Evolutionary conservation across 2,797 vertebrate species (phyloP), one percentile per base, ranked within the genome.

Genomic region (Pogonophryne albipinna): DNA sequence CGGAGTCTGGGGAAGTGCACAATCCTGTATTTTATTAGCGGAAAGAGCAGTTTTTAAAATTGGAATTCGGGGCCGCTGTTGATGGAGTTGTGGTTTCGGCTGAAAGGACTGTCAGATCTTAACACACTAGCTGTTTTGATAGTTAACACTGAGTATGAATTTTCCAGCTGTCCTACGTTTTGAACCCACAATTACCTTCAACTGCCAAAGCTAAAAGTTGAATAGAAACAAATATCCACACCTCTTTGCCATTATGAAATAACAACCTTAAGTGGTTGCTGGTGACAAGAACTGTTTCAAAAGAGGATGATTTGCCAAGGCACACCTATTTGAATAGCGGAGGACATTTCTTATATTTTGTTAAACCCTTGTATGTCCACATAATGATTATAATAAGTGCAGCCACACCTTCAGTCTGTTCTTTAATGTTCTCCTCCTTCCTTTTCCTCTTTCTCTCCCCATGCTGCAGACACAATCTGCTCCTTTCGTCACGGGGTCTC

Each of bases 61-160:
- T 68, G 67, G 47, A 14, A 79, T 71, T 60, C 14, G 63, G 31
- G 62, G 63, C 65, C 53, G 1, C 38, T n/a, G 56, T 64, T 85
- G 76, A 87, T 76, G 65, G 86, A 41, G 10, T 62, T 79, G 84
- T 66, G 82, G 87, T 82, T 82, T 80, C 31, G 52, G 59, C 2
- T 65, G 47, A 76, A 80, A 79, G 31, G 9, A 23, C 49, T 67
- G 59, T 84, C 68, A 77, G 69, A 71, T 42, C 46, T 70, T 15
- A 38, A 67, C 62, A 45, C n/a, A 14, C 53, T 23, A 41, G 44
- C 69, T 68, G 47, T 31, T 71, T 57, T 50, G 45, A 23, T 76
- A 31, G 65, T 79, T 75, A 66, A 74, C 45, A 1, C 72, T 57
- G 19, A 10, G 69, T 66, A 59, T 80, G 71, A 68, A 66, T 75